Base-by-base conservation (phyloP, 2,888 invertebrate species). In the Lydus trimaculatus region DNA sequence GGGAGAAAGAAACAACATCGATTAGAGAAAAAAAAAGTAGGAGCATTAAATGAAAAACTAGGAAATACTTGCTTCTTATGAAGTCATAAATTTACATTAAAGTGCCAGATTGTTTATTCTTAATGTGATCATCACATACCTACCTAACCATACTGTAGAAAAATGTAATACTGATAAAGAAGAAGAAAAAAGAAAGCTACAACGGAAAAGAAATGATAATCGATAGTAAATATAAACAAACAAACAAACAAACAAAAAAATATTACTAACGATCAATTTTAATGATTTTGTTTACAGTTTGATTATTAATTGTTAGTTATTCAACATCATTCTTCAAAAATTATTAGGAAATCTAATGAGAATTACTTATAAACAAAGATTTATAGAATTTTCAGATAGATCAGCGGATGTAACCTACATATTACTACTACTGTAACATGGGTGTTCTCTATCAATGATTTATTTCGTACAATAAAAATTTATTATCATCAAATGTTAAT, bases 21-120 rank as follows among this genome's bases (percentile, higher is more conserved):
- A n/a, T 6, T 3, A 23, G 6, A 52, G 20, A 9, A 13, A 56
- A 15, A 15, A 28, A 15, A 15, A n/a, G n/a, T n/a, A n/a, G n/a
- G n/a, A n/a, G n/a, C 4, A 52, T 25, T 15, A 56, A 56, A 28
- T 15, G n/a, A 52, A 25, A 56, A 23, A 56, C 52, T 20, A 23
- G 52, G 13, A 23, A 52, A 52, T 15, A 56, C 56, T 56, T 56
- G 15, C 15, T 56, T 56, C 56, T 28, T 56, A 56, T 56, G 28
- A 56, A 56, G 56, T 56, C 28, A 56, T 56, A 56, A 56, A 56
- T 56, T 56, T 56, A 28, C 56, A 56, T 56, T n/a, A 28, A 56
- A 56, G 28, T 56, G 6, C 25, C 56, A 6, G 56, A 56, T 56
- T 56, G 28, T 56, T 56, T 56, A 56, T 56, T 56, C 56, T 13